These are phyloP conservation scores for Cremastinae sp. DNA, from an alignment of 2,888 invertebrate species.

Conservation along the genomic window DNA sequence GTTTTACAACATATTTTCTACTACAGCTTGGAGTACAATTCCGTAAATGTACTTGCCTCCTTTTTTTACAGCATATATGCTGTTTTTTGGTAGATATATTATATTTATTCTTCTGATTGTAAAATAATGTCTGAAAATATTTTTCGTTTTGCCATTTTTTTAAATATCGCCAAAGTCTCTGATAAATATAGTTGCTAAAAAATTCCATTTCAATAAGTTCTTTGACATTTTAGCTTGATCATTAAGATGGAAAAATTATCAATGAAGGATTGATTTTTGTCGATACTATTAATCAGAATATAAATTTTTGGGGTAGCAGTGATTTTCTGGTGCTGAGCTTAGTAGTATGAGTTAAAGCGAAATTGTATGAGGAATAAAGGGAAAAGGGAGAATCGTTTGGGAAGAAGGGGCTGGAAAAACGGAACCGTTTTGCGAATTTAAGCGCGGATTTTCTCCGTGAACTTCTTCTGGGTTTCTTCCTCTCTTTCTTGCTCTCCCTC, in stretches of 20 bases:
- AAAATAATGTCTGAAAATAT: too few relatives aligned
- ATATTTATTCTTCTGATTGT: too few relatives aligned
- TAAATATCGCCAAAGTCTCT: too few relatives aligned
- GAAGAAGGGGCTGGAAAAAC: conserved; percentile 48
- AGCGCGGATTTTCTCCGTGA: conserved; percentile 56
- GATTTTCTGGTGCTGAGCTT: conserved; percentile 41
- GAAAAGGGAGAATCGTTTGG: conserved; percentile 50
- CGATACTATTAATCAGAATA: neutral
- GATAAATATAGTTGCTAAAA: too few relatives aligned
- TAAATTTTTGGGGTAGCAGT: conserved; percentile 9
- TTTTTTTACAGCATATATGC: too few relatives aligned
- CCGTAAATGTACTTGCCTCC: too few relatives aligned
- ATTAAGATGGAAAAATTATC: conserved; percentile 17
- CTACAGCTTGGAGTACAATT: too few relatives aligned
- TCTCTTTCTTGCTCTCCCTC: conserved; percentile 36
- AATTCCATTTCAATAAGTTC: too few relatives aligned
- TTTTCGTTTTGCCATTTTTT: too few relatives aligned
- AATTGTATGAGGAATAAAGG: conserved; percentile 13
- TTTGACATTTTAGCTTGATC: too few relatives aligned
- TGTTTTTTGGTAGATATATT: too few relatives aligned
- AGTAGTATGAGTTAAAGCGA: conserved; percentile 28
- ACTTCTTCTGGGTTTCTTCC: conserved; percentile 32
- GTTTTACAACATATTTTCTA: too few relatives aligned
- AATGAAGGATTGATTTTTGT: conserved; percentile 14
- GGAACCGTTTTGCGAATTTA: conserved; percentile 69